These are phyloP conservation scores for Zaprionus taronus DNA, from an alignment of 1,140 invertebrate genomes.

Conservation along the genomic window DNA sequence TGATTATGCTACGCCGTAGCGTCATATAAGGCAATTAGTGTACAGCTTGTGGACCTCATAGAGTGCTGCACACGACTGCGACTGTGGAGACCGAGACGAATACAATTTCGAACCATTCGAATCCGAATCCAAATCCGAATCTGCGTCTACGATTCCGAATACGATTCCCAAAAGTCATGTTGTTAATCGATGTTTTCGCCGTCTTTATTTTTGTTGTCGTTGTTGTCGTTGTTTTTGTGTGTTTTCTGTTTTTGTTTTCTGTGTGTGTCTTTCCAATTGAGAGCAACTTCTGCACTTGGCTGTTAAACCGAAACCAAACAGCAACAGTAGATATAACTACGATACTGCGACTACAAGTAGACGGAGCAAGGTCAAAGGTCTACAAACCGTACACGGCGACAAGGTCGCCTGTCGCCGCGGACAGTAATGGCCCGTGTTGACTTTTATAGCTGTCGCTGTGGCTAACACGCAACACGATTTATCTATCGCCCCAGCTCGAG, in stretches of 20 bases:
- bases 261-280: constrained; percentile 78
- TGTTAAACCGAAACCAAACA: constrained; percentile 42
- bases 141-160: neutral
- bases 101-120: neutral
- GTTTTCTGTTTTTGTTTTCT: constrained; percentile 19
- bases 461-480: constrained; percentile 72
- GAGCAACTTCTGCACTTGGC: constrained; percentile 67
- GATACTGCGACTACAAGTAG: constrained; percentile 51
- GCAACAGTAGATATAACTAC: constrained; percentile 53
- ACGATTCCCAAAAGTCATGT: constrained; percentile 23
- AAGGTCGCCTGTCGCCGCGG: constrained; percentile 68
- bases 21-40: constrained; percentile 1
- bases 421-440: constrained; percentile 77
- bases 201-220: neutral
- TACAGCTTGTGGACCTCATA: constrained; percentile 1
- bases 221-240: neutral
- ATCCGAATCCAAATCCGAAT: neutral
- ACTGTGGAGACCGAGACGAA: neutral
- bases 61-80: constrained; percentile 3
- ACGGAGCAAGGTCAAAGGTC: constrained; percentile 80
- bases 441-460: constrained; percentile 70
- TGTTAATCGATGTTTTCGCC: constrained; percentile 17
- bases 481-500: constrained; percentile 35
- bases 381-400: constrained; percentile 65
- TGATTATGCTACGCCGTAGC: constrained; percentile 9